These are phyloP conservation scores for Gallinago media DNA, from an alignment of 2,113 vertebrate species.

Conservation along the genomic window DNA sequence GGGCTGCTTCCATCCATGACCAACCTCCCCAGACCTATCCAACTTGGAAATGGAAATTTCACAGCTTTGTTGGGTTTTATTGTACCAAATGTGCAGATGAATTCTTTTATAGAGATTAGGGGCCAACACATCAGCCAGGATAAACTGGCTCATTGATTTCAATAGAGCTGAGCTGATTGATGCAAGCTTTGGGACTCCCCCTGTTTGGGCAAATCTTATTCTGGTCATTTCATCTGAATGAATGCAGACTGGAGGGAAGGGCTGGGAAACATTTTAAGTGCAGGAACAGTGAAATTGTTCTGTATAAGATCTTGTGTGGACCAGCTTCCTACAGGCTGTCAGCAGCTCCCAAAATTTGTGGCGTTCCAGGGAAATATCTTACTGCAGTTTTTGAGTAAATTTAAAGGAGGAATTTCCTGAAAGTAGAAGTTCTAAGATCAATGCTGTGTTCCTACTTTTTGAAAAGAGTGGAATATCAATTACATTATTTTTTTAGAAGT, in stretches of 20 bases:
- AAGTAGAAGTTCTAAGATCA: not conserved
- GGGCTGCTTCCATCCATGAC: not conserved
- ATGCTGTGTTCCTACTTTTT: not conserved
- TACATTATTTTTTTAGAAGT: not conserved
- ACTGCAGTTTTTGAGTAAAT: not conserved
- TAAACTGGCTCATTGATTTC: constrained; percentile 18
- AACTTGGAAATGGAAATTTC: constrained; percentile 20
- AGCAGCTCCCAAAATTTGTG: not conserved
- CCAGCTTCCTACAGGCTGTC: not conserved
- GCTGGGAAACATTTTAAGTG: not conserved
- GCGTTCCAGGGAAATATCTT: not conserved
- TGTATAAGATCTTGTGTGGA: not conserved
- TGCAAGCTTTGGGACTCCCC: not conserved
- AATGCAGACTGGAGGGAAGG: not conserved
- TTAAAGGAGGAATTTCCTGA: not conserved
- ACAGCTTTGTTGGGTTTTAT: constrained; percentile 16
- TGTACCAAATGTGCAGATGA: not conserved
- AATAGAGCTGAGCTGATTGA: not conserved
- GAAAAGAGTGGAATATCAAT: not conserved
- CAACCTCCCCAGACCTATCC: not conserved
- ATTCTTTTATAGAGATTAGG: not conserved
- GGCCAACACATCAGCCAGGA: not conserved
- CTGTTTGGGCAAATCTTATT: not conserved
- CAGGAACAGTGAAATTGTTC: not conserved
- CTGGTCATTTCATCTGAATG: not conserved